A percentile compares a stretch with the other conserved stretches of the same genome.
These are phyloP conservation scores for Caradrina clavipalpis DNA, from an alignment of 2,888 invertebrate species.

Conservation along the genomic window DNA sequence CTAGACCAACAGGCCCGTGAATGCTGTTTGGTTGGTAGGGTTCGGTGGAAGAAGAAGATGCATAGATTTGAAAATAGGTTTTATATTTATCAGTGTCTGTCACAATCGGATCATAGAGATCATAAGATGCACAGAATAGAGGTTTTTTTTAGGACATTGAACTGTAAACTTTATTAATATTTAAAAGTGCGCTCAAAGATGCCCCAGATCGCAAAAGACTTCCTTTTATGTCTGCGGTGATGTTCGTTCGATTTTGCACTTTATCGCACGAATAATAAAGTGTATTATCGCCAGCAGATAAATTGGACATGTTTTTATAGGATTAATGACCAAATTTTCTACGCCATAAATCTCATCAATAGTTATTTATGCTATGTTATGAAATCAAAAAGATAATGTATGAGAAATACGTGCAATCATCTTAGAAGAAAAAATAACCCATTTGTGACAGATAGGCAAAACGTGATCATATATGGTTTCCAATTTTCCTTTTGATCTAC, in stretches of 20 bases:
- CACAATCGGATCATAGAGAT: no score
- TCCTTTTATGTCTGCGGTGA: no score
- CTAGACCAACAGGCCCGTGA: no score
- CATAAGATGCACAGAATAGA: not conserved
- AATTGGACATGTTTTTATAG: no score
- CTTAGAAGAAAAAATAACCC: no score
- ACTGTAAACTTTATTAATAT: not conserved
- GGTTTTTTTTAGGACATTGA: not conserved
- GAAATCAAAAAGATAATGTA: not conserved
- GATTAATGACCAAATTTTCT: no score
- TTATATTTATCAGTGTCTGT: not conserved
- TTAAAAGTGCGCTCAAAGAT: not conserved
- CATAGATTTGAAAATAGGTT: constrained; percentile 3
- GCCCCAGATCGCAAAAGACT: not conserved
- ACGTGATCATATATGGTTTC: no score
- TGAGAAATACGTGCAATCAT: no score
- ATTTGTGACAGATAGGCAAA: no score
- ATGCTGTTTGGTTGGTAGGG: constrained; percentile 1
- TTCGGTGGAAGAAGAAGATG: constrained; percentile 29
- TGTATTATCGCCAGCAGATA: not conserved
- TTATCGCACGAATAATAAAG: not conserved
- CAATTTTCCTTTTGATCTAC: no score
- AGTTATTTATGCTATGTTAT: no score
- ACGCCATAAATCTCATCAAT: no score
- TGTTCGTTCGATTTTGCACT: not conserved